Base-by-base conservation (phyloP, 2,888 invertebrate species). In the Glaucopsyche alexis region DNA sequence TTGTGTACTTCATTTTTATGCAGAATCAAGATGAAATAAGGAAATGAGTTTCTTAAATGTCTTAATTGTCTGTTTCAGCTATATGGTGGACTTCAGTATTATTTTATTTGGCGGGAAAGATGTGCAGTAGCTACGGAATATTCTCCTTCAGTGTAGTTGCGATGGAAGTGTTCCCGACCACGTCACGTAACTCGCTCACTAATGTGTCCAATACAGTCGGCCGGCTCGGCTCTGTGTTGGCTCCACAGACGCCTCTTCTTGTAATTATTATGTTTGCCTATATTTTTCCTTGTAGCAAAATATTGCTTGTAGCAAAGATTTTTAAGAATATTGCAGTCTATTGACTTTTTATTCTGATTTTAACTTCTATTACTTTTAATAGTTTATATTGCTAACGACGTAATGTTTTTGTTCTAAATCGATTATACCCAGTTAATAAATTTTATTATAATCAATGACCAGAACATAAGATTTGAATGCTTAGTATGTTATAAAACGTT, bases 91-190 rank as follows among this genome's bases (percentile, higher is more conserved):
- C 85, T 0, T 93, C 94, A 0, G 80, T 94, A 66, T 70, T 90
- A 45, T 79, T 94, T 71, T 96, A 95, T 84, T 84, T 96, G 76
- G 85, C 93, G 69, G 95, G 95, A 8, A 95, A 95, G 85, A 93
- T 95, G 87, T 94, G 95, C 80, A 95, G 95, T 76, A 95, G 95
- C 67, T 94, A 94, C 80, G 94, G 95, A 8, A 93, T 95, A 80
- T 94, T 95, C 80, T 94, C 94, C 16, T 82, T 95, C 78, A 94
- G 94, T 82, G 94, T 95, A 81, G 95, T 95, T 78, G 95, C 96
- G 1, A 93, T 96, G 79, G 95, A 96, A 87, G 91, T 95, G 81
- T 95, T 95, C 83, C 95, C 95, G n/a, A 96, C 95, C 52, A 94
- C 93, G 5, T 87, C 95, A 42, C 85, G 95, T 70, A 95, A 95